Conservation (phyloP, 23 tunicate genomes). For the Pegea sp. region DNA sequence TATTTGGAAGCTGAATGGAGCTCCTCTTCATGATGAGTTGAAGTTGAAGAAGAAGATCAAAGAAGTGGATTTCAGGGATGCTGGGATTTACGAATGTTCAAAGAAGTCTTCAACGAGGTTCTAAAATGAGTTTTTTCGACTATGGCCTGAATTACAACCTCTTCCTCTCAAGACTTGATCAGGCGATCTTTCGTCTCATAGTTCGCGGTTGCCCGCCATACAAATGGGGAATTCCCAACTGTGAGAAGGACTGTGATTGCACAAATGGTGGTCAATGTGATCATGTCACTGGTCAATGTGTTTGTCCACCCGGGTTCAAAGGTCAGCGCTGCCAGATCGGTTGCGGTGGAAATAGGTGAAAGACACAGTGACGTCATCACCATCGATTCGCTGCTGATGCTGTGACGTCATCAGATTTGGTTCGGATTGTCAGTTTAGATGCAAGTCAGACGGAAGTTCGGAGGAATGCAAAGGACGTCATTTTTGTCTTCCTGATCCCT, state of each 20-base stretch:
- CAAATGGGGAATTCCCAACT: slow-evolving; percentile 60
- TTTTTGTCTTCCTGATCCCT: slow-evolving; percentile 78
- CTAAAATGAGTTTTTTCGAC: neutral
- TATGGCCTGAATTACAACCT: too few species aligned
- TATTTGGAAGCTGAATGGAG: slow-evolving; percentile 32
- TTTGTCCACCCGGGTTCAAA: slow-evolving; percentile 86
- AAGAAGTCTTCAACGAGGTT: neutral
- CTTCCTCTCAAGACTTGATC: slow-evolving; percentile 5
- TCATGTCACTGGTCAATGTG: slow-evolving; percentile 43
- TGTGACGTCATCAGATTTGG: slow-evolving; percentile 34
- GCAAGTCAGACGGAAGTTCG: slow-evolving; percentile 26
- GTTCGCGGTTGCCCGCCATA: slow-evolving; percentile 47
- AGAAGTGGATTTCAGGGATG: slow-evolving; percentile 12
- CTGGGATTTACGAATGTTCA: slow-evolving; percentile 47
- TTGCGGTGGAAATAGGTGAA: slow-evolving; percentile 83
- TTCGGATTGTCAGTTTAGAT: slow-evolving; percentile 24
- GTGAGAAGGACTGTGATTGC: slow-evolving; percentile 37
- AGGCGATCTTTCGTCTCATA: slow-evolving; percentile 56
- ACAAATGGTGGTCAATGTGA: slow-evolving; percentile 71
- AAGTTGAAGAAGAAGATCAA: slow-evolving; percentile 8
- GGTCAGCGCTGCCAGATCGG: slow-evolving; percentile 45
- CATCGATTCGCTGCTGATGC: slow-evolving; percentile 11
- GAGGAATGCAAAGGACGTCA: slow-evolving; percentile 67
- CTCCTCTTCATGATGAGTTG: neutral
- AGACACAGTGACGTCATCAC: slow-evolving; percentile 2